Base-by-base conservation (phyloP, 2,888 invertebrate genomes). In the Eupelmus urozonus region DNA sequence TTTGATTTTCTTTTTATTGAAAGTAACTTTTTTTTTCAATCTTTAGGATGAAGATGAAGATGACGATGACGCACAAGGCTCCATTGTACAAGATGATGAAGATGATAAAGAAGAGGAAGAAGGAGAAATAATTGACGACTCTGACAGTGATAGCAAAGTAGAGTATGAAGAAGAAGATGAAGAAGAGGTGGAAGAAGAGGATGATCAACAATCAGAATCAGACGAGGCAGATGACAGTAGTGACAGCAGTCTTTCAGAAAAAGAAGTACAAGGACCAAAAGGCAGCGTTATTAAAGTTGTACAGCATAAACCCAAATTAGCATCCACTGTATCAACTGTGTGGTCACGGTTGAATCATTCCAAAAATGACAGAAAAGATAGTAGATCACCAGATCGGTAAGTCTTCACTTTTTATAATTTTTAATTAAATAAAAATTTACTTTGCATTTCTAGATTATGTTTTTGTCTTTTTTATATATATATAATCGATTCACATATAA, bases 281-380 rank as follows among this genome's bases (percentile, higher is more conserved):
- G 89, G 89, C 34, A 90, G 92, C 84, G 90, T 92, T 18, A 91
- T 91, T 86, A 93, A 93, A 84, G 91, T 91, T 83, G 92, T 93
- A 60, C 91, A 91, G 84, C 88, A 85, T 82, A 89, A 89, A 77
- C 89, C 89, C 55, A 90, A 87, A 69, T 88, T 88, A 67, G 87
- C 89, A 18, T 90, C 90, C 5, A 92, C 90, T 85, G 92, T 93
- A 18, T 90, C 90, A 4, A 92, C 83, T 66, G 92, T 93, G 4
- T 93, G 93, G 93, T 91, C 92, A 5, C 90, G 93, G 87, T 86
- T 93, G 81, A 92, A 92, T 81, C 79, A 84, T 53, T 81, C 82
- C 3, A 84, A 85, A 80, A 85, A 83, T 72, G 83, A 84, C 20
- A 73, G 4, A 57, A 63, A 42, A 25, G 63, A 67, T 40, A 45